Percentiles rank a stretch among this genome's conserved stretches.
Conservation (phyloP, 2,113 vertebrate species). For the Camelus bactrianus region DNA sequence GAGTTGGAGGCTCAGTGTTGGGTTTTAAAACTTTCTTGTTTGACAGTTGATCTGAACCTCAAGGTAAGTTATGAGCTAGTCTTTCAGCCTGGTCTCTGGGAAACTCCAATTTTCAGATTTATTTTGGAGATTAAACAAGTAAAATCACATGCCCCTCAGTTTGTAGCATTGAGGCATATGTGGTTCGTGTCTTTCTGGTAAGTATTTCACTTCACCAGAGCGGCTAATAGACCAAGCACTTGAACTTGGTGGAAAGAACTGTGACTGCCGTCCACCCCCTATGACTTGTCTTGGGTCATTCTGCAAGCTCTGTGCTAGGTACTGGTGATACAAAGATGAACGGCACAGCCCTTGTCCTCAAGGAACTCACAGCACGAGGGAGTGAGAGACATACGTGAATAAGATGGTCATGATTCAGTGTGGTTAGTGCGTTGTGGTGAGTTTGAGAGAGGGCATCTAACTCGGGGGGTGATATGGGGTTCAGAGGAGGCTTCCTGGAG, state of each 20-base stretch:
- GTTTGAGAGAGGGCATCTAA: not conserved
- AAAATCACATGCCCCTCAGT: not conserved
- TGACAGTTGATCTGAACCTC: constrained; percentile 40
- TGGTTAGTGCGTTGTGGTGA: not conserved
- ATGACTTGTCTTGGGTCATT: not conserved
- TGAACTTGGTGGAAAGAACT: not conserved
- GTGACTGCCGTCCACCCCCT: not conserved
- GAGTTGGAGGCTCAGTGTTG: not conserved
- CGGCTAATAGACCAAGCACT: not conserved
- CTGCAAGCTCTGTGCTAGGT: not conserved
- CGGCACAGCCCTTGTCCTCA: not conserved
- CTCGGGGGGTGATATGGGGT: not conserved
- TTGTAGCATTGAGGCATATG: not conserved
- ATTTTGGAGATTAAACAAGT: constrained; percentile 23
- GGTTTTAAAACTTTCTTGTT: constrained; percentile 5
- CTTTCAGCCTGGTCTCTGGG: not conserved
- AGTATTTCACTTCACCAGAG: not conserved
- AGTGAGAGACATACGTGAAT: not conserved
- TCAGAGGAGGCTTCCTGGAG: not conserved
- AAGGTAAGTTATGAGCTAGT: not conserved
- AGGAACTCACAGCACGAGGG: not conserved
- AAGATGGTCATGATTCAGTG: not conserved
- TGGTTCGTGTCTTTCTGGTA: not conserved
- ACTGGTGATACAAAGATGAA: not conserved
- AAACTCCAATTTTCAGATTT: constrained; percentile 53